Base-by-base conservation (phyloP, 2,888 invertebrate genomes). In the Aphelenchoides bicaudatus region DNA sequence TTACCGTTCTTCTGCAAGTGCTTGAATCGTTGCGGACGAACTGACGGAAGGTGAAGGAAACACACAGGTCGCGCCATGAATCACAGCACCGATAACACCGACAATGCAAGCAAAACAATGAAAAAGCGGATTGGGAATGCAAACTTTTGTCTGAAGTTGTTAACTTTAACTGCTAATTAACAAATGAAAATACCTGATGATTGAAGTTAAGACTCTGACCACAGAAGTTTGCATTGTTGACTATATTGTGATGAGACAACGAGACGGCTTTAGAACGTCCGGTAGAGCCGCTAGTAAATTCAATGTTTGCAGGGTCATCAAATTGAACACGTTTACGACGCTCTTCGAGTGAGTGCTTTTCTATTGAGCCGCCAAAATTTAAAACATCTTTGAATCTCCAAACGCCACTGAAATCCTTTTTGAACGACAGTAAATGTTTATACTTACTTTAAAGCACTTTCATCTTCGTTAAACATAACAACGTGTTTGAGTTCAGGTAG, bases 21-120 rank as follows among this genome's bases (percentile, higher is more conserved):
- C 85, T 47, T 85, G 80, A 3, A 89, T 79, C 0, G 86, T 83
- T 30, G 83, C 82, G n/a, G 82, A 81, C 0, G 88, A 84, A 75
- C 86, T 85, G 71, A 82, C 82, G 16, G 25, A 29, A n/a, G 61
- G 21, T n/a, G 53, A 10, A 1, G 61, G 63, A 21, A 63, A 60
- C 10, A 83, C 80, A 52, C 76, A 70, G 21, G 65, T 53, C 29
- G 56, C 68, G 6, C 80, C 79, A 70, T 84, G 82, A 27, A 85
- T 82, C 27, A 88, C 74, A 2, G 16, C 43, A n/a, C 8, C 8
- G 10, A 43, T n/a, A 19, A 43, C 43, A 0, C 85, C 86, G 23
- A 85, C 80, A 0, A 86, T 83, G 57, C 86, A 85, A 0, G 89
- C 90, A 77, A 86, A 89, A 23, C 87, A 88, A 79, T 91, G 91